Conservation (phyloP, 2,113 vertebrate species). For the Marmota flaviventris region DNA sequence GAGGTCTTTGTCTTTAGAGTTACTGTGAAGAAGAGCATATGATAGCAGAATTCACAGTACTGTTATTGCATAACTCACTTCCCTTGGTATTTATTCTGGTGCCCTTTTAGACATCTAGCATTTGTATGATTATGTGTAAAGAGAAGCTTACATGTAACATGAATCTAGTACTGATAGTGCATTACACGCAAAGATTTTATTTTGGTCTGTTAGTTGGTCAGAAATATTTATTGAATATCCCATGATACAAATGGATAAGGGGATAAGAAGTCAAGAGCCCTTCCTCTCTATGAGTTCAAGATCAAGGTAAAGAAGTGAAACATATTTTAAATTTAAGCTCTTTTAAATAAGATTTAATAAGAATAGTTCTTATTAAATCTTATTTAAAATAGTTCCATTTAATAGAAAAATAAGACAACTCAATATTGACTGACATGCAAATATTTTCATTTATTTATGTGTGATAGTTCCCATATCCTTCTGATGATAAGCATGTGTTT, state of each 20-base stretch:
- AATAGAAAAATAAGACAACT: conserved; percentile 32
- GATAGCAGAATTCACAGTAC: not conserved
- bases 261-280: not conserved
- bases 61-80: not conserved
- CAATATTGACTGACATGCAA: not conserved
- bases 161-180: not conserved
- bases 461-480: not conserved
- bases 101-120: not conserved
- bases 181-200: not conserved
- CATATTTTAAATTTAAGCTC: not conserved
- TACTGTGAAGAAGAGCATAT: not conserved
- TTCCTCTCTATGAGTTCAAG: not conserved
- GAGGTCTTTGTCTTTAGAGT: not conserved
- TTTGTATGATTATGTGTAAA: not conserved
- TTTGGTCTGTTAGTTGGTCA: not conserved
- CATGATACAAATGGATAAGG: not conserved
- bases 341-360: not conserved
- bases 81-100: not conserved
- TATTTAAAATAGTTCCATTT: not conserved
- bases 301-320: not conserved
- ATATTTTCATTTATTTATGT: conserved; percentile 41
- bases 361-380: no score
- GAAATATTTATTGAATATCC: not conserved
- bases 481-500: not conserved
- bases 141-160: not conserved